Base-by-base conservation (phyloP, 2,113 vertebrate species). In the Rhadina sibilatrix region DNA sequence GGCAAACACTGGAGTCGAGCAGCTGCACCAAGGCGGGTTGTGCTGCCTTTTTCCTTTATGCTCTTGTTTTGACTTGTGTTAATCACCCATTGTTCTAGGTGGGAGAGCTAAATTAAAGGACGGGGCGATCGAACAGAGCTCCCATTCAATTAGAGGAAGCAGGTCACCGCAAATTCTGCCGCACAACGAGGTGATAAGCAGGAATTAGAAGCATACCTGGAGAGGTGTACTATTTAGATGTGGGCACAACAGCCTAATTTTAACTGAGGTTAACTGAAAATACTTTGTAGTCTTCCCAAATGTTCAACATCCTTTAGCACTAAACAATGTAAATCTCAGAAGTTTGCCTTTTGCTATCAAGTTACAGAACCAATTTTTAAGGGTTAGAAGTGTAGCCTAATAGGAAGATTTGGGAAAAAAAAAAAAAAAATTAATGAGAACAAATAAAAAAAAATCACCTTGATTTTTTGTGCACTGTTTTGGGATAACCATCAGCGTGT, bases 81-180 rank as follows among this genome's bases (percentile, higher is more conserved):
- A 96, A 97, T 96, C 96, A 90, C 84, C 92, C 94, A 96, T 96
- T 97, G 96, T 94, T 97, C 96, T 96, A 96, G 95, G 93, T 95
- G 96, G 89, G 93, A 96, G 89, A 96, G 90, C 88, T 78, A 93
- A 96, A 96, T 95, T 97, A 95, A 95, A 93, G 89, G 75, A 83
- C 87, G 13, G 65, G 87, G 61, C 65, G 90, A 88, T 89, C 37
- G 38, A 77, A 92, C 3, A 42, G 86, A 80, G 53, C 38, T 83
- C 72, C 76, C 52, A 33, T 90, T 94, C 91, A 95, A 70, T 88
- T 10, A 59, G 68, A 52, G 60, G 47, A 60, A 95, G 83, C 82
- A 69, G 95, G 95, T 96, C 89, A 91, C 70, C 28, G 57, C 64
- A 85, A 94, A 95, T 93, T 78, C 78, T 75, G 44, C 47, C 2